phyloP scores from a whole-genome alignment of 2,888 invertebrate genomes.

The Netelia inedita region DNA sequence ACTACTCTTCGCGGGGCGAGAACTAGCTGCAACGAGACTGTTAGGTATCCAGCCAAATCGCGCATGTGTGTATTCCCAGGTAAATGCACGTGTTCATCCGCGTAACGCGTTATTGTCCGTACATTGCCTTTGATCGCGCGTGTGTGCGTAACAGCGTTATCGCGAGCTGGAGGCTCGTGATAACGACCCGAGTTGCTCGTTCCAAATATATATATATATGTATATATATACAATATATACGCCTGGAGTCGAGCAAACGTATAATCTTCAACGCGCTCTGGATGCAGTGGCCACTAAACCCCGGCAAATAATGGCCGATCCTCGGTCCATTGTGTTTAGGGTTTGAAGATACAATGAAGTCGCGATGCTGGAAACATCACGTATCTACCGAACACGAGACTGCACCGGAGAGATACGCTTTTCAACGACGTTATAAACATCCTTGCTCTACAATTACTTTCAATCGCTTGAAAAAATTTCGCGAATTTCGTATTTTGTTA shows the following conservation, averaged over 20 bases:
- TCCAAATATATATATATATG: conserved; percentile 58
- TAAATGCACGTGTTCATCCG: conserved; percentile 38
- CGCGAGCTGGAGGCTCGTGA: conserved; percentile 70
- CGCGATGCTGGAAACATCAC: conserved; percentile 6
- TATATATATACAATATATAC: neutral
- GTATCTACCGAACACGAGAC: too few species aligned
- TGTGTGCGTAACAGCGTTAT: conserved; percentile 67
- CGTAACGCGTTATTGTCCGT: neutral
- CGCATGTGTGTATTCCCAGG: conserved; percentile 49
- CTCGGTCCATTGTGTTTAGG: conserved; percentile 44
- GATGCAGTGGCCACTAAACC: conserved; percentile 28
- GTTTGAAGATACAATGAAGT: conserved; percentile 26
- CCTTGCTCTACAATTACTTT: neutral
- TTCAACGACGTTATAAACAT: neutral
- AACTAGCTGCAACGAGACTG: too few species aligned
- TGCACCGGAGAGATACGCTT: neutral
- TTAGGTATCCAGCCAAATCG: conserved; percentile 30
- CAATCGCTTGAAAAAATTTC: neutral
- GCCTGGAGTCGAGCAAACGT: conserved; percentile 55
- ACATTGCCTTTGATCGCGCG: conserved; percentile 27
- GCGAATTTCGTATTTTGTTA: neutral
- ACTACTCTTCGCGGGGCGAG: too few species aligned
- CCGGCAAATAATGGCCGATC: conserved; percentile 57
- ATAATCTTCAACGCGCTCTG: conserved; percentile 61
- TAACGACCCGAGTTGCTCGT: conserved; percentile 67